Conservation (phyloP, 2,797 vertebrate genomes). For the Furcifer pardalis region DNA sequence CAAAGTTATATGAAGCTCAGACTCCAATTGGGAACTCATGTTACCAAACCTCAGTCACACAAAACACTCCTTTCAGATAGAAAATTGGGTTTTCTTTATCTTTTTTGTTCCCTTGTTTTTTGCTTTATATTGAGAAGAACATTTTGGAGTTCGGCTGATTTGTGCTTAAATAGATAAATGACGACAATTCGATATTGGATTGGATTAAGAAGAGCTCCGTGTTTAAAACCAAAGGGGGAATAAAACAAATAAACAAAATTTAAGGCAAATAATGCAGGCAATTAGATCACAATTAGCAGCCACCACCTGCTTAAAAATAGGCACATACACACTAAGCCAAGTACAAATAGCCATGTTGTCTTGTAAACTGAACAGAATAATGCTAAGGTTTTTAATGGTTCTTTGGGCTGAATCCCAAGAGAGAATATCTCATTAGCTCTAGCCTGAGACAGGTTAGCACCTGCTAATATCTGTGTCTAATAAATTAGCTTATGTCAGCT, state of each 20-base stretch:
- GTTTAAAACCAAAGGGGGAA: neutral
- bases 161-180: too few relatives aligned
- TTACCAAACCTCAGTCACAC: neutral
- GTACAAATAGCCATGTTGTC: slow-evolving; percentile 71
- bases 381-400: slow-evolving; percentile 53
- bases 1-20: neutral
- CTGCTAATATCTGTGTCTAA: slow-evolving; percentile 77
- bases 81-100: neutral
- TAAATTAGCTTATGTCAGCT: slow-evolving; percentile 75
- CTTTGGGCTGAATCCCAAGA: slow-evolving; percentile 61
- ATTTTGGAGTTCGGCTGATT: too few relatives aligned
- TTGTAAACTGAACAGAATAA: slow-evolving; percentile 50
- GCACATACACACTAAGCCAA: neutral
- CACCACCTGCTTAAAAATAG: slow-evolving; percentile 5
- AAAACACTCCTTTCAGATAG: neutral
- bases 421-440: slow-evolving; percentile 67
- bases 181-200: too few relatives aligned
- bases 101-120: neutral
- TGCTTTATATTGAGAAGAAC: neutral
- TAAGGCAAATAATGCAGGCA: neutral
- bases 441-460: slow-evolving; percentile 77
- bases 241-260: neutral
- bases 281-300: neutral
- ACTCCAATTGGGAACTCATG: neutral
- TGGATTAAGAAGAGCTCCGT: neutral